Evolutionary conservation across 2,888 invertebrate genomes (phyloP), one percentile per base, ranked within the genome.

Genomic region (Drosophila cracens): DNA sequence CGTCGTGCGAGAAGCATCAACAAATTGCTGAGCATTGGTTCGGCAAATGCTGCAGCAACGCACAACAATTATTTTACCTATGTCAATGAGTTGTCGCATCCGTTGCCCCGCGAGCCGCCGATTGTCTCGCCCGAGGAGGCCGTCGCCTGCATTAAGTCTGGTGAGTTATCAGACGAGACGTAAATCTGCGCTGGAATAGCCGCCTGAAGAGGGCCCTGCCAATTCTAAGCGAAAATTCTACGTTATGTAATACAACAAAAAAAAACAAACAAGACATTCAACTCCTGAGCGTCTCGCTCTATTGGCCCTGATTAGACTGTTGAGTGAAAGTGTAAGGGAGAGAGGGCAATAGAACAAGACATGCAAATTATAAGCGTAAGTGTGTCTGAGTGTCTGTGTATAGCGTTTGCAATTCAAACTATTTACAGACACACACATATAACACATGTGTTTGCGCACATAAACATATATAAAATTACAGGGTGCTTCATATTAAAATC

Each of bases 61-160:
- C 89, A 91, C 48, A 92, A 92, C 70, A 91, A 81, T 54, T 97
- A 95, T 93, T 97, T 96, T 92, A 96, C 97, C 0, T 97, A 97
- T 90, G 95, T 96, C 29, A 95, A 95, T 76, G 97, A 97, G 92
- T 95, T 97, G 51, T 95, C 97, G 46, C 97, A 97, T 93, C 97
- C 97, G 18, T 93, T 96, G 81, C 95, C 95, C 77, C 95, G 95
- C 74, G 94, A 95, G 72, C 97, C 98, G 0, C 95, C 95, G 92
- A 95, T 94, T 94, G 94, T 96, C 25, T 94, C 95, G 8, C 95
- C 97, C 0, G 96, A 96, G 67, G 96, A 97, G 89, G 98, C 97
- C 2, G 96, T 98, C 59, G 94, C 95, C 90, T 95, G 94, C 74
- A 94, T 98, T 63, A 95, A 97, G 93, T 98, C 98, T 78, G 97